A percentile compares a stretch with the other conserved stretches of the same genome.
Conservation (phyloP, 1,140 invertebrate species). For the Orius laevigatus region DNA sequence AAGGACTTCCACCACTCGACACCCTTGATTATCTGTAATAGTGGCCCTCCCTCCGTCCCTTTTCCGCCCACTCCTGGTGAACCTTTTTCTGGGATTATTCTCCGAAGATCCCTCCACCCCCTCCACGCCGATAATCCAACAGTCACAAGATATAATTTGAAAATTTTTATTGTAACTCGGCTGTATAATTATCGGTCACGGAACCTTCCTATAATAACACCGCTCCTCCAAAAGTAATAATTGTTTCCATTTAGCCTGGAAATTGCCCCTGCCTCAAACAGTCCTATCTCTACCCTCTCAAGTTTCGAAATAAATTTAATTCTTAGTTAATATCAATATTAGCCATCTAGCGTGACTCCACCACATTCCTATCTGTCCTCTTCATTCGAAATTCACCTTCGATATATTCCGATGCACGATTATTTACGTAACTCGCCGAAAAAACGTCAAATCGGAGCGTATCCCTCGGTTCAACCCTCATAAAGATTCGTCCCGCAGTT, state of each 20-base stretch:
- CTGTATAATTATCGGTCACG: background rate
- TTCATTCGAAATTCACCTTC: no score
- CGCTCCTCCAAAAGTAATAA: background rate
- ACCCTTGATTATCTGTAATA: no score
- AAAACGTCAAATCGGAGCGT: no score
- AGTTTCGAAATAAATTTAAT: constrained; percentile 9
- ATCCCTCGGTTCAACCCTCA: no score
- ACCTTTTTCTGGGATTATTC: no score
- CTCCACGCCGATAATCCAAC: background rate
- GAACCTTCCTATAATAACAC: background rate
- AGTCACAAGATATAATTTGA: background rate
- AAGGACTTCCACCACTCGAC: no score
- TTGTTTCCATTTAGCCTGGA: constrained; percentile 6
- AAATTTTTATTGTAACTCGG: background rate
- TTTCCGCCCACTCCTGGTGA: background rate
- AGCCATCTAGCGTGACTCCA: background rate
- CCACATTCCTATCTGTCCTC: no score
- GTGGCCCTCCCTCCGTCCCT: background rate
- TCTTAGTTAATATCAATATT: constrained; percentile 6
- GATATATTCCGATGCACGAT: no score
- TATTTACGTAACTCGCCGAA: no score
- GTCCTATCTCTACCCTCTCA: no score
- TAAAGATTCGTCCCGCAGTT: no score
- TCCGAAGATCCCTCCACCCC: no score
- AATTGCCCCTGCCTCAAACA: constrained; percentile 2